Percentiles rank a stretch among this genome's conserved stretches.
phyloP scores from a whole-genome alignment of 2,888 invertebrate species.

The Pemphredon lugubris region DNA sequence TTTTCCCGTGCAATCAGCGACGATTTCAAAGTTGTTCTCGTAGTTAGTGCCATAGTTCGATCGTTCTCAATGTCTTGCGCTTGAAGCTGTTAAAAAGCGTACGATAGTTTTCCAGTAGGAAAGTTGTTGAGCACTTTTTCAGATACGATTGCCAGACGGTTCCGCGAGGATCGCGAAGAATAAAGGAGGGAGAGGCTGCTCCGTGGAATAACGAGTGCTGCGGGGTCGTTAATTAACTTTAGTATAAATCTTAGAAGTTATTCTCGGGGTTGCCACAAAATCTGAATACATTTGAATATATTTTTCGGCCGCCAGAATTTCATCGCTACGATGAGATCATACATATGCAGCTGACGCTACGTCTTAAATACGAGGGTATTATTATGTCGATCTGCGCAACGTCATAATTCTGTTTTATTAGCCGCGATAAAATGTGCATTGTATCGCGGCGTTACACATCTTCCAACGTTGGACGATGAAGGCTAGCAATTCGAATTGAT shows the following conservation, averaged over 20 bases:
- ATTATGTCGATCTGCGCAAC: neutral
- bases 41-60: too few relatives aligned
- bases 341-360: slow-evolving; percentile 30
- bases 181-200: neutral
- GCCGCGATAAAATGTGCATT: too few relatives aligned
- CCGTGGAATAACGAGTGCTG: slow-evolving; percentile 27
- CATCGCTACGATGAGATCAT: slow-evolving; percentile 19
- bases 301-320: slow-evolving; percentile 29
- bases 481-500: too few relatives aligned
- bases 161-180: neutral
- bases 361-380: slow-evolving; percentile 14
- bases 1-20: too few relatives aligned
- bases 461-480: too few relatives aligned
- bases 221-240: slow-evolving; percentile 33
- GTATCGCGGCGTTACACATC: too few relatives aligned
- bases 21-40: too few relatives aligned
- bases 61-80: neutral
- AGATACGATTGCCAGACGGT: neutral
- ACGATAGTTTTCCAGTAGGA: slow-evolving; percentile 10
- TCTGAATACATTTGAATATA: slow-evolving; percentile 46
- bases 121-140: neutral
- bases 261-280: slow-evolving; percentile 10
- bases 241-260: slow-evolving; percentile 24
- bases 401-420: neutral
- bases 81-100: slow-evolving; percentile 3